Percentiles rank a stretch among this genome's conserved stretches.
Conservation (phyloP, 2,888 invertebrate species). For the Plemyria rubiginata region DNA sequence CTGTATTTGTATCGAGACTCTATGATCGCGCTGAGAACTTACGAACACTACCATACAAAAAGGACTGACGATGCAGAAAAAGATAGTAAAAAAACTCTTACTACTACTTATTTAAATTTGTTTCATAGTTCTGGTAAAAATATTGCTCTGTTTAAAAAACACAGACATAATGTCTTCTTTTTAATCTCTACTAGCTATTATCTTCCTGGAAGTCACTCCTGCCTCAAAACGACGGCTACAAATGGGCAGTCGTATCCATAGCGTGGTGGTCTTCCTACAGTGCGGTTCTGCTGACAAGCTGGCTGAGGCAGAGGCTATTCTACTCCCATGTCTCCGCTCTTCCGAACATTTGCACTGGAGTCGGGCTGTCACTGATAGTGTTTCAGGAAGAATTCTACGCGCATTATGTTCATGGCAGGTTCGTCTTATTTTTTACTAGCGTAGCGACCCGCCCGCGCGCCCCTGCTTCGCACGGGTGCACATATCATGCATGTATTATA, state of each 20-base stretch:
- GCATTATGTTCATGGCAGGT: conserved; percentile 79
- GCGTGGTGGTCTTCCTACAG: conserved; percentile 69
- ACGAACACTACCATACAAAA: no score
- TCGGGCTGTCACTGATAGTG: conserved; percentile 68
- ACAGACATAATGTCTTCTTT: no score
- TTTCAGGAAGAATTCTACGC: conserved; percentile 74
- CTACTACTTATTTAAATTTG: no score
- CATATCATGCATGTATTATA: no score
- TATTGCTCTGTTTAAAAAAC: no score
- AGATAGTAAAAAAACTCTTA: no score
- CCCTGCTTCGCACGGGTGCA: no score
- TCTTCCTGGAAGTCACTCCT: conserved; percentile 55
- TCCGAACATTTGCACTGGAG: conserved; percentile 58
- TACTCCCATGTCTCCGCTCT: conserved; percentile 49
- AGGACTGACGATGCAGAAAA: no score
- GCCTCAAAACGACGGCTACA: conserved; percentile 62
- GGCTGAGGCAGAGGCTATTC: conserved; percentile 49
- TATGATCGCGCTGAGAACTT: no score
- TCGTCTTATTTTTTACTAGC: not conserved
- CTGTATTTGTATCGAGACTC: no score
- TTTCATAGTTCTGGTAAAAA: no score
- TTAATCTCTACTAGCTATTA: conserved; percentile 50
- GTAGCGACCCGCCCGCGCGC: no score
- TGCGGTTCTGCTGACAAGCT: conserved; percentile 47
- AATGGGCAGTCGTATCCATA: conserved; percentile 61